Conservation (phyloP, 92 coral and sea anemone species). For the Zoanthus sansibaricus region DNA sequence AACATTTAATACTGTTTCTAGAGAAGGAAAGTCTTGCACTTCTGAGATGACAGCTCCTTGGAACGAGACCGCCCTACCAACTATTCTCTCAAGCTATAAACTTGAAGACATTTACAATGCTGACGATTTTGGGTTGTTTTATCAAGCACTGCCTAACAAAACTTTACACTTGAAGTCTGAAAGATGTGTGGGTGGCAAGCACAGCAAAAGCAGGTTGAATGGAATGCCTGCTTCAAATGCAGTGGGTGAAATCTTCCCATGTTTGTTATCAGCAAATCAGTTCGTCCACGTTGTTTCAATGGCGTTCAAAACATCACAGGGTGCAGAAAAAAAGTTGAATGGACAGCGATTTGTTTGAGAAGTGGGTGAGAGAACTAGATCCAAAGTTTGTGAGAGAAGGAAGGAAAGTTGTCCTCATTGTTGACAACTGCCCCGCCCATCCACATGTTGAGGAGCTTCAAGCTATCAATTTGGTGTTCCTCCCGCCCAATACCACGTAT, state of each 20-base stretch:
- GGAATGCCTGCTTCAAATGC: slow-evolving; percentile 46
- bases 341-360: slow-evolving; percentile 50
- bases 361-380: slow-evolving; percentile 11
- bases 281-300: slow-evolving; percentile 51
- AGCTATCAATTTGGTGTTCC: slow-evolving; percentile 14
- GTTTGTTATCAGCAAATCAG: slow-evolving; percentile 5
- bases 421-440: slow-evolving; percentile 20
- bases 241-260: slow-evolving; percentile 50
- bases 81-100: background rate
- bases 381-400: slow-evolving; percentile 31
- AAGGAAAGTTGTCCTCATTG: slow-evolving; percentile 38
- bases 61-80: slow-evolving; percentile 6
- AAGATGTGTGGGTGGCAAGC: slow-evolving; percentile 22
- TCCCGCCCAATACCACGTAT: slow-evolving; percentile 1
- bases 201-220: slow-evolving; percentile 7
- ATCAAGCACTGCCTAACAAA: slow-evolving; percentile 15
- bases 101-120: slow-evolving; percentile 16
- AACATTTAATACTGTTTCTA: slow-evolving; percentile 35
- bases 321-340: slow-evolving; percentile 10
- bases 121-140: slow-evolving; percentile 12
- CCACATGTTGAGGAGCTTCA: background rate
- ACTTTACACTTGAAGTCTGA: slow-evolving; percentile 13
- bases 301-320: slow-evolving; percentile 58
- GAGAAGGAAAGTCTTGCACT: slow-evolving; percentile 24
- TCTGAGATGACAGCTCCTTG: slow-evolving; percentile 24